Percentiles rank a stretch among this genome's conserved stretches.
These are phyloP conservation scores for Gracilinanus agilis DNA, from an alignment of 2,113 vertebrate genomes.

Conservation along the genomic window DNA sequence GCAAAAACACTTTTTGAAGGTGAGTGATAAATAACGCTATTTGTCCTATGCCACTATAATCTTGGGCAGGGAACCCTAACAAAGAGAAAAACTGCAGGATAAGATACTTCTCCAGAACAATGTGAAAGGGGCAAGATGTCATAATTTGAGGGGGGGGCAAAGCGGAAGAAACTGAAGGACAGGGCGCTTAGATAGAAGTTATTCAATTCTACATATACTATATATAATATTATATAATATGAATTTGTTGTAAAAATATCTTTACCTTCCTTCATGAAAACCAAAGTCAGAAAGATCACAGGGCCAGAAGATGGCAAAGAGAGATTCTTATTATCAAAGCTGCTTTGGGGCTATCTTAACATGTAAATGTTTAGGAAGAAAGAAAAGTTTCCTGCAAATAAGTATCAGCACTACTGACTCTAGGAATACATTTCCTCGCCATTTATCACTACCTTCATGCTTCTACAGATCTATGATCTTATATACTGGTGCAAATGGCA, in stretches of 20 bases:
- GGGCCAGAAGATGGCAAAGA: neutral
- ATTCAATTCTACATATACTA: slow-evolving; percentile 10
- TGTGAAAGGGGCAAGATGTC: slow-evolving; percentile 42
- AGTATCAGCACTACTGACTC: neutral
- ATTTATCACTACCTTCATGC: neutral
- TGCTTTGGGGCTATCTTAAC: slow-evolving; percentile 72
- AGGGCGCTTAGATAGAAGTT: slow-evolving; percentile 48
- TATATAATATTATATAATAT: slow-evolving; percentile 31
- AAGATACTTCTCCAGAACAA: neutral
- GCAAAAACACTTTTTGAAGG: slow-evolving; percentile 25
- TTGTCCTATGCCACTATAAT: slow-evolving; percentile 39
- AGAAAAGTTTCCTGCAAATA: slow-evolving; percentile 48
- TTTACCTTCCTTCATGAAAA: slow-evolving; percentile 55
- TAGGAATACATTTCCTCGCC: neutral
- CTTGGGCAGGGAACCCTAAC: slow-evolving; percentile 23
- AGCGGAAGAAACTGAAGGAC: slow-evolving; percentile 2
- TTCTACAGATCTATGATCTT: neutral
- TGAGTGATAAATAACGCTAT: slow-evolving; percentile 53
- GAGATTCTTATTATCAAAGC: slow-evolving; percentile 72
- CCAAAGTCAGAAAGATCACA: slow-evolving; percentile 72
- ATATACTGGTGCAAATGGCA: neutral
- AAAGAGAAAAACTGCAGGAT: neutral
- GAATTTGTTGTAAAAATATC: slow-evolving; percentile 66
- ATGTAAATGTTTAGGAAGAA: slow-evolving; percentile 67
- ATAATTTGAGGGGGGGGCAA: slow-evolving; percentile 29